Percentiles rank a stretch among this genome's conserved stretches.
Conservation (phyloP, 1,140 invertebrate species). For the Papilio dardanus region DNA sequence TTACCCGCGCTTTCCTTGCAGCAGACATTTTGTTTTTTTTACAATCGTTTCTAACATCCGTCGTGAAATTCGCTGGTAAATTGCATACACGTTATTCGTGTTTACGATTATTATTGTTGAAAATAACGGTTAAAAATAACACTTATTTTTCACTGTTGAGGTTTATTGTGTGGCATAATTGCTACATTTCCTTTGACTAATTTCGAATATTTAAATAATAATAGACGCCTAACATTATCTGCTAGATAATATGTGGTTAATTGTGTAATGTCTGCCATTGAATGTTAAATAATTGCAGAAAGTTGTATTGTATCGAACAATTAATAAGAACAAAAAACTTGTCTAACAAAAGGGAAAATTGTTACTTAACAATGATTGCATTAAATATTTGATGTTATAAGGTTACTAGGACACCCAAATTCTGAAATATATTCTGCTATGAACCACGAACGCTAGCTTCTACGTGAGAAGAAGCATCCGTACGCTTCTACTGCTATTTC, state of each 20-base stretch:
- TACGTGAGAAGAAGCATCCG: no score
- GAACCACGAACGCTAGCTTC: neutral
- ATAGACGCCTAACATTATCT: neutral
- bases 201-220: neutral
- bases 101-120: neutral
- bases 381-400: slow-evolving; percentile 12
- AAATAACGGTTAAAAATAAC: neutral
- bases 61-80: slow-evolving; percentile 14
- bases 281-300: neutral
- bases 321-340: slow-evolving; percentile 6
- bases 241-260: neutral
- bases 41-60: slow-evolving; percentile 21
- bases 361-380: neutral
- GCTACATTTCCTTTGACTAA: neutral
- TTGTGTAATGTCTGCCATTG: neutral
- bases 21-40: slow-evolving; percentile 33
- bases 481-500: no score
- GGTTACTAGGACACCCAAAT: neutral
- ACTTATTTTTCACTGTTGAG: neutral
- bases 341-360: slow-evolving; percentile 19
- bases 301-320: neutral
- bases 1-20: slow-evolving; percentile 36
- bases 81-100: neutral
- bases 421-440: neutral
- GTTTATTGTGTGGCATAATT: neutral